Percentiles rank a stretch among this genome's conserved stretches.
Evolutionary conservation across 2,797 vertebrate genomes (phyloP).

Genomic region (Tokudaia muenninki): DNA sequence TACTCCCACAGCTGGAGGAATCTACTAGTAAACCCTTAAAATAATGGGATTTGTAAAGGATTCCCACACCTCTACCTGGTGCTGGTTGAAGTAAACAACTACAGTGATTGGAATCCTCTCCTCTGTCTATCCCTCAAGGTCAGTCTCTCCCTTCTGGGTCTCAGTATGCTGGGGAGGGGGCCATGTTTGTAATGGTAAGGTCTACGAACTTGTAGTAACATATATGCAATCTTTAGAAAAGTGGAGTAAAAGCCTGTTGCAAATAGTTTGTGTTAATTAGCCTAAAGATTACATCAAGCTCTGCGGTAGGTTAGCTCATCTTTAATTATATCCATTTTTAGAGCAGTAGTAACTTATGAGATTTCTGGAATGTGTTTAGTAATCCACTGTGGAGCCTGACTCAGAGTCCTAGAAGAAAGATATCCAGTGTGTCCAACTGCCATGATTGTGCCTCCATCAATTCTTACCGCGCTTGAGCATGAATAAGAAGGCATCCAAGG

Average conservation of each 20-base stretch:
- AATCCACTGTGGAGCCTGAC: conserved; percentile 81
- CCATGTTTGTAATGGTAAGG: conserved; percentile 55
- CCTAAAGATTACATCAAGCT: conserved; percentile 83
- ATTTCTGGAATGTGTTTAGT: conserved; percentile 86
- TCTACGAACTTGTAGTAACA: conserved; percentile 79
- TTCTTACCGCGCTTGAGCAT: conserved; percentile 57
- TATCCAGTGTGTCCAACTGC: conserved; percentile 73
- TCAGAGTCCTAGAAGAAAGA: conserved; percentile 82
- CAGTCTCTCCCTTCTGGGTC: background rate
- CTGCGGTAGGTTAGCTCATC: conserved; percentile 85
- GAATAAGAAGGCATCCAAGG: conserved; percentile 66
- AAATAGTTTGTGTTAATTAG: conserved; percentile 84
- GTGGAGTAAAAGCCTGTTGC: conserved; percentile 74
- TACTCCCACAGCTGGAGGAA: background rate
- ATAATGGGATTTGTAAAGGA: conserved; percentile 7
- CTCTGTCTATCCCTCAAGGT: background rate
- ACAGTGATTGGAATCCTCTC: background rate
- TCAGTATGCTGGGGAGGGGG: background rate
- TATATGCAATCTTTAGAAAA: conserved; percentile 78
- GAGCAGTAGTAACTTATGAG: conserved; percentile 83
- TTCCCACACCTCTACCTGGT: conserved; percentile 2
- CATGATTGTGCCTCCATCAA: conserved; percentile 51
- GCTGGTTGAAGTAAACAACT: conserved; percentile 22
- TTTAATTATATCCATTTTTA: conserved; percentile 86
- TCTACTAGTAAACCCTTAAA: background rate